phyloP scores from a whole-genome alignment of 2,113 vertebrate genomes.

The Vulpes vulpes region DNA sequence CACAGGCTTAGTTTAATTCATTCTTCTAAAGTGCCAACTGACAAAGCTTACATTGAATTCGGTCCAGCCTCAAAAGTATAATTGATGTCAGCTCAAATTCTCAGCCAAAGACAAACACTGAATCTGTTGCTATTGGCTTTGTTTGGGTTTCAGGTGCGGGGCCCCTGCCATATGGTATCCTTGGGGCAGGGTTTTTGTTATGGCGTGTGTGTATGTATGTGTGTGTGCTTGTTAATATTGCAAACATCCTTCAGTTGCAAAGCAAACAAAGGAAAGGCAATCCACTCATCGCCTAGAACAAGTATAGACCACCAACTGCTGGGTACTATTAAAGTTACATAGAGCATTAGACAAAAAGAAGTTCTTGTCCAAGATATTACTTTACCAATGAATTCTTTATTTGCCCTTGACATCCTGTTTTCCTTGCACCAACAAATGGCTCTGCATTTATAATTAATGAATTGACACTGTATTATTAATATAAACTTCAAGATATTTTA shows the following conservation, averaged over 20 bases:
- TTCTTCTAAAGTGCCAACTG: constrained; percentile 67
- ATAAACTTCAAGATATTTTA: constrained; percentile 81
- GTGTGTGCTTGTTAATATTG: constrained; percentile 65
- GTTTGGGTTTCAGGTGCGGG: constrained; percentile 82
- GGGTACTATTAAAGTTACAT: constrained; percentile 73
- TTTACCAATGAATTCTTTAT: constrained; percentile 74
- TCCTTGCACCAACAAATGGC: constrained; percentile 81
- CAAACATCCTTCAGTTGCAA: constrained; percentile 69
- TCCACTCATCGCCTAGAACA: constrained; percentile 59
- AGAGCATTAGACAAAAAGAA: constrained; percentile 69
- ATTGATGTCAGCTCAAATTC: constrained; percentile 69
- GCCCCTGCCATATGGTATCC: constrained; percentile 82
- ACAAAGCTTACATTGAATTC: constrained; percentile 72
- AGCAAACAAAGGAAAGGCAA: constrained; percentile 80
- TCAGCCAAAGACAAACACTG: constrained; percentile 68
- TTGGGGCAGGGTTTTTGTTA: constrained; percentile 75
- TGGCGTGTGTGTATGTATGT: background rate
- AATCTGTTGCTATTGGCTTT: constrained; percentile 79
- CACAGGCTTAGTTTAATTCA: constrained; percentile 68
- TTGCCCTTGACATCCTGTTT: constrained; percentile 77
- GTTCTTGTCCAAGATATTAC: background rate
- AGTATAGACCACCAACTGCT: constrained; percentile 69
- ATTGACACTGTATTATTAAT: constrained; percentile 77
- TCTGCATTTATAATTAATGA: constrained; percentile 87
- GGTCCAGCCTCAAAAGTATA: constrained; percentile 74